Evolutionary conservation across 2,113 vertebrate species (phyloP), one percentile per base, ranked within the genome.

Genomic region (Menidia beryllina): DNA sequence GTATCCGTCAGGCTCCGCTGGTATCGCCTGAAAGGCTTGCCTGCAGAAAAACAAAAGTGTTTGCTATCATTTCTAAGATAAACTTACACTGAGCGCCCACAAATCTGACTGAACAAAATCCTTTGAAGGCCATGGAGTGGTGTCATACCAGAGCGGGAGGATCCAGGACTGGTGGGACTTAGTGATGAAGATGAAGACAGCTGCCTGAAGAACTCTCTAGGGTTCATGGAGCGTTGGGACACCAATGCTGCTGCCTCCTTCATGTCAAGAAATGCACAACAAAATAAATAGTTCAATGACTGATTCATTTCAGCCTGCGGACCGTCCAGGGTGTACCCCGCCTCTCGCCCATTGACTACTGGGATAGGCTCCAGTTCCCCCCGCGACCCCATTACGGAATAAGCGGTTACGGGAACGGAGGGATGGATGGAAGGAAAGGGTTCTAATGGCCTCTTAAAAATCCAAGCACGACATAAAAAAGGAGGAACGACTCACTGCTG

Each of bases 1-100:
- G 94, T 93, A 79, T 96, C 94, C 4, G 95, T 96, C 77, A 96
- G 88, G 86, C 95, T 96, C 85, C 95, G 93, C 82, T 95, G 94
- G 91, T 95, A 94, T 67, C 94, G 91, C 45, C 94, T 91, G 76
- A 94, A 92, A 0, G 93, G 92, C 74, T 91, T 91, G 50, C 92
- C 95, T 95, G 88, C 11, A 59, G 50, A 50, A 50, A 25, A 50
- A 49, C 36, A 67, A 21, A 73, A 45, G 3, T 41, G 62, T 34
- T 52, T 59, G 43, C 63, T 9, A 61, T 57, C 27, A 50, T n/a
- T 34, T 59, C 11, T 53, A 20, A 72, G 38, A 76, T n/a, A 19
- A 57, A 54, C 25, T 41, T 15, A 67, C 14, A 10, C 6, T 47
- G 23, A 27, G 13, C n/a, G 36, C 39, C 14, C 43, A 38, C 30